Conservation (phyloP, 2,113 vertebrate genomes). For the Gallinago media region DNA sequence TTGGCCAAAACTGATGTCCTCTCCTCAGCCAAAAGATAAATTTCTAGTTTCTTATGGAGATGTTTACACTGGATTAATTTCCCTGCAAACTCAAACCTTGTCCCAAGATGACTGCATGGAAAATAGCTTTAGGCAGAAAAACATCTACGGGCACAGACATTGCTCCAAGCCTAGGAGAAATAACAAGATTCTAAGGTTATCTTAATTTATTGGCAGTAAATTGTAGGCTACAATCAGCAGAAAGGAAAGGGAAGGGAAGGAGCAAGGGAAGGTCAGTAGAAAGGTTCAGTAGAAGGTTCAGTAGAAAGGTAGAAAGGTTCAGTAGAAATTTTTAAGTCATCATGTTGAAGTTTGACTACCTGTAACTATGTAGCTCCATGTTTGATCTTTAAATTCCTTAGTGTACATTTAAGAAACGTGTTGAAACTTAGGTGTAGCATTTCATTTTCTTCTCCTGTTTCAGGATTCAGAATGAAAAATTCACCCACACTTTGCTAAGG, state of each 20-base stretch:
- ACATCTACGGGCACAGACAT: background rate
- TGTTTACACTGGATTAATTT: background rate
- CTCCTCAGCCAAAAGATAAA: background rate
- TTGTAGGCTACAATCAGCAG: background rate
- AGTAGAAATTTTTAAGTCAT: background rate
- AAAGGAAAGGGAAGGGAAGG: background rate
- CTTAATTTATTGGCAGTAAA: background rate
- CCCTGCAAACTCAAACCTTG: background rate
- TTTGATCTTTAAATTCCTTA: background rate
- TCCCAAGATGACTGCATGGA: background rate
- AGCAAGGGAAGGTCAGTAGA: background rate
- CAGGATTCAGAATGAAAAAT: background rate
- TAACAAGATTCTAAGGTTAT: background rate
- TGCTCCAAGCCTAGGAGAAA: background rate
- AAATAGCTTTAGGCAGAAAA: background rate
- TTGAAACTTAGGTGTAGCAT: background rate
- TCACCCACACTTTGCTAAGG: background rate
- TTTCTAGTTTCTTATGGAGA: background rate
- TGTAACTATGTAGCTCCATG: background rate
- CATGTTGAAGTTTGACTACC: background rate
- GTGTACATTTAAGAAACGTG: fast-evolving
- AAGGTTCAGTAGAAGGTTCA: background rate
- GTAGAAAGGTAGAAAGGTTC: background rate
- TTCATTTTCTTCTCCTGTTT: background rate
- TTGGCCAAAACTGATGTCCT: background rate